Evolutionary conservation across 2,113 vertebrate species (phyloP), one percentile per base, ranked within the genome.

Genomic region (Cynoglossus semilaevis): DNA sequence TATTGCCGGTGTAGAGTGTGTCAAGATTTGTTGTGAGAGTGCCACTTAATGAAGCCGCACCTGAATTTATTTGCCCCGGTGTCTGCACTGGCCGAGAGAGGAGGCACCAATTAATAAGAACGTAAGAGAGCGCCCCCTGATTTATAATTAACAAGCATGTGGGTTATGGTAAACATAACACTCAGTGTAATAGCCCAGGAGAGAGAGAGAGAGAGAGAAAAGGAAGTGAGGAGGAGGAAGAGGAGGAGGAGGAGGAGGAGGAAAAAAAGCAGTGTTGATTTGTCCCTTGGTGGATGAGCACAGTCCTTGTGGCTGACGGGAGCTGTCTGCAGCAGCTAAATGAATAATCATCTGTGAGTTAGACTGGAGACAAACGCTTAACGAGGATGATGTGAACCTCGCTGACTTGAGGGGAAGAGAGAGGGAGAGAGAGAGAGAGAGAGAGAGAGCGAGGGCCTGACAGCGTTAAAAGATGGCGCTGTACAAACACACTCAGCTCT

Each of bases 131-230:
- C 91, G 92, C 89, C 90, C 15, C 84, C 93, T 94, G 94, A 96
- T 97, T 98, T 95, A 95, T 95, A 97, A 98, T 98, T 96, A 97
- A 98, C 94, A 92, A 92, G 94, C 91, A 92, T 93, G 92, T 87
- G 87, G 90, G 92, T 93, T 94, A 90, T 92, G 94, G 93, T 94
- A 94, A 96, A 96, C 93, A 93, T 76, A 92, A 91, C 91, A 92
- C 90, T 85, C 89, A 93, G 89, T 92, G 90, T 94, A 95, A 96
- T 94, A 93, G 93, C 92, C 91, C 74, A 73, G 76, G 85, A 85
- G 83, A 86, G 86, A 80, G 74, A 75, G 2, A 8, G 41, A 70
- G 64, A 78, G 83, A 79, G 66, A 59, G 79, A 76, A 81, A 75
- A 81, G 78, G 80, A 88, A 92, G 90, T 90, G 91, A 92, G 91